Evolutionary conservation across 2,797 vertebrate genomes (phyloP), one percentile per base, ranked within the genome.

Genomic region (Ataeniobius toweri): DNA sequence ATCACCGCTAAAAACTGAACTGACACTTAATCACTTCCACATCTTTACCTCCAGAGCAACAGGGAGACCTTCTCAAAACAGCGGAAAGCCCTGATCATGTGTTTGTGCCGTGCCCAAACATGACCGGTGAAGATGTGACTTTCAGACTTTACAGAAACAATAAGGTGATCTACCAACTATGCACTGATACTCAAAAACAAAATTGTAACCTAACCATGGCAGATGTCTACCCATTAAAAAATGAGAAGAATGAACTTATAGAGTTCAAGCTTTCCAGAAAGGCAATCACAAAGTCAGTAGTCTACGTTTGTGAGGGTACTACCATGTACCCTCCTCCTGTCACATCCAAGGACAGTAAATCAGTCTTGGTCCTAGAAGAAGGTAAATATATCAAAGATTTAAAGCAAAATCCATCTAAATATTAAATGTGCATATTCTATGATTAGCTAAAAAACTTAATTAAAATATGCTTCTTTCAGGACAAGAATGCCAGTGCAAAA

Each of bases 281-380:
- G 20, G 61, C 5, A 0, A 2, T 4, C 13, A 74, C 51, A 0
- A 63, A 3, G 5, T 31, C 50, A 0, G 90, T 18, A 0, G 0
- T 80, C 36, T 96, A 95, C 80, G 81, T 0, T 0, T 96, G 95
- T 48, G 36, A 76, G 13, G 81, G 20, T 1, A 2, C 0, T 0
- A 2, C 0, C 9, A 0, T 0, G 0, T 92, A 0, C 73, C 95
- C 95, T 9, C 94, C 94, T 39, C 95, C 95, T 0, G 0, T 24
- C 6, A 4, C 0, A 9, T 0, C 0, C 1, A 4, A 0, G 0
- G 0, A 0, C 1, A 0, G 18, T 16, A 2, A 51, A 28, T 20
- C 2, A 14, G 78, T 80, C 51, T 22, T 90, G 6, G 53, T 95
- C 24, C 69, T 85, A 0, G 26, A 80, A 28, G 18, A 91, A 80